A percentile compares a stretch with the other conserved stretches of the same genome.
phyloP scores from a whole-genome alignment of 2,113 vertebrate species.

The Clupea harengus region DNA sequence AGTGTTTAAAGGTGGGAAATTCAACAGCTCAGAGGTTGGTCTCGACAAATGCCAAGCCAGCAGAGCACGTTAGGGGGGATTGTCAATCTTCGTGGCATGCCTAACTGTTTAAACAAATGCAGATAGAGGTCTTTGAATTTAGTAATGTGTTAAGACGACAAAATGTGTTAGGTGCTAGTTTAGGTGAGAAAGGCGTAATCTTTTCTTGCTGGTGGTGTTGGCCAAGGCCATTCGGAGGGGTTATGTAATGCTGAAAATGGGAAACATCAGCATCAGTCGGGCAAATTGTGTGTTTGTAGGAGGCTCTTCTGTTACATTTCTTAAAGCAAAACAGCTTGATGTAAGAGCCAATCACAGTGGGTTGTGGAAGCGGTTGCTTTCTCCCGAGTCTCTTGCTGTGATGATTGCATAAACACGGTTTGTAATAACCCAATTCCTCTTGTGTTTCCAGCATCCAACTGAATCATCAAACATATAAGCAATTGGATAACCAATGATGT shows the following conservation, averaged over 20 bases:
- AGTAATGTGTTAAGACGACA: conserved; percentile 43
- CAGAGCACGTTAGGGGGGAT: conserved; percentile 34
- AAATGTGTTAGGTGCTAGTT: conserved; percentile 46
- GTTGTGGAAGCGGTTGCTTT: conserved; percentile 47
- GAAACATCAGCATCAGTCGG: conserved; percentile 49
- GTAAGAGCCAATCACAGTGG: conserved; percentile 47
- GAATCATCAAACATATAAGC: conserved; percentile 51
- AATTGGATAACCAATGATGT: conserved; percentile 51
- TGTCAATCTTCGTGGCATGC: conserved; percentile 43
- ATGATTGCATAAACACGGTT: conserved; percentile 57
- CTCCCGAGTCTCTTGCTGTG: conserved; percentile 44
- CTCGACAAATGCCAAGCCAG: conserved; percentile 65
- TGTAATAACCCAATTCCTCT: conserved; percentile 55
- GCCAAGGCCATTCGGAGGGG: conserved; percentile 35
- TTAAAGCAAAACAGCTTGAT: conserved; percentile 47
- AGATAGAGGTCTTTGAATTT: conserved; percentile 43
- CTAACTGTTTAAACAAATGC: conserved; percentile 49
- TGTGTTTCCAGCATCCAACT: conserved; percentile 32
- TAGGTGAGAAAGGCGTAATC: conserved; percentile 53
- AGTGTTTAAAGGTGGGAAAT: conserved; percentile 48
- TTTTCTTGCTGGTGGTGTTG: conserved; percentile 53
- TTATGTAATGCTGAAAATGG: conserved; percentile 44
- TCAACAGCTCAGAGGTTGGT: conserved; percentile 53
- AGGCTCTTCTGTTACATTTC: conserved; percentile 46
- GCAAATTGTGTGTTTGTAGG: conserved; percentile 52